These are phyloP conservation scores for Theocolax elegans DNA, from an alignment of 1,140 invertebrate genomes.

Conservation along the genomic window DNA sequence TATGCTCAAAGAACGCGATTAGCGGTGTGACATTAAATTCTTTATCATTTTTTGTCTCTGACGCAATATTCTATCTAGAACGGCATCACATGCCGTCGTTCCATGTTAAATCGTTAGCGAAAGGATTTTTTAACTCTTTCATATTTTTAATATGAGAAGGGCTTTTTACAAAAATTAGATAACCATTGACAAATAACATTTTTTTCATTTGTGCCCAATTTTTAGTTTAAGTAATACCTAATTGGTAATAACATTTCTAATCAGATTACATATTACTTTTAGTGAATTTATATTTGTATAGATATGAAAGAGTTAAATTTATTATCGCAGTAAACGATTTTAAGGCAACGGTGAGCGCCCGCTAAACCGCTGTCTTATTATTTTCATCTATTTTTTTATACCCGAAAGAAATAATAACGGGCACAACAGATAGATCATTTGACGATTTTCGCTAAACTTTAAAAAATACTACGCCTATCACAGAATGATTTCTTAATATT, in stretches of 20 bases:
- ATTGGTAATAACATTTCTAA: no score
- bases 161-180: no score
- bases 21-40: not conserved
- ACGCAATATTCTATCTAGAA: conserved; percentile 6
- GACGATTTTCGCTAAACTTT: conserved; percentile 18
- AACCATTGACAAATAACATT: no score
- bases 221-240: no score
- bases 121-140: conserved; percentile 10
- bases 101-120: conserved; percentile 17
- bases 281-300: not conserved
- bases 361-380: conserved; percentile 20
- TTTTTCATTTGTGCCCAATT: no score
- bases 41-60: conserved; percentile 5
- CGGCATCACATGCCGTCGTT: conserved; percentile 15
- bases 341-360: conserved; percentile 39
- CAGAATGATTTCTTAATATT: conserved; percentile 36
- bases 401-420: conserved; percentile 13
- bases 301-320: conserved; percentile 7
- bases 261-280: not conserved
- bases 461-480: conserved; percentile 37
- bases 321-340: conserved; percentile 17
- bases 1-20: conserved; percentile 15
- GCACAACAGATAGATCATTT: conserved; percentile 23
- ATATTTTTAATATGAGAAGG: not conserved
- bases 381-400: conserved; percentile 7